phyloP scores from a whole-genome alignment of 2,797 vertebrate genomes.

The Hoplostethus mediterraneus region DNA sequence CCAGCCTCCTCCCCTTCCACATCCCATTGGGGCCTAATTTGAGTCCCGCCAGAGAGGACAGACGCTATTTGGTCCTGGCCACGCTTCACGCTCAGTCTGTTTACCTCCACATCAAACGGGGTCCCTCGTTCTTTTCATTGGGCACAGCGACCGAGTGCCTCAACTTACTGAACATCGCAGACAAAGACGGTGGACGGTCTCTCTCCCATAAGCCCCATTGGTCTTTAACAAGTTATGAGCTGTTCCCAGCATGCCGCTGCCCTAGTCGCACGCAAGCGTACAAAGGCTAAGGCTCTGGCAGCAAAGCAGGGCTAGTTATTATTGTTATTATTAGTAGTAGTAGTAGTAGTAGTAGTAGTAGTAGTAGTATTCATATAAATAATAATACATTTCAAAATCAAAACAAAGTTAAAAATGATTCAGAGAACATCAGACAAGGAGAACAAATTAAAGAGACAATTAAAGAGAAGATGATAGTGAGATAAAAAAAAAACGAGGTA shows the following conservation, averaged over 20 bases:
- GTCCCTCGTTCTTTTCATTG: conserved; percentile 38
- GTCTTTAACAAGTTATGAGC: conserved; percentile 51
- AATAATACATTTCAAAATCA: too few relatives aligned
- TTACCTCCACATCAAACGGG: conserved; percentile 56
- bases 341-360: too few relatives aligned
- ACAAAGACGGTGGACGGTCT: conserved; percentile 31
- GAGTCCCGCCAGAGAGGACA: conserved; percentile 24
- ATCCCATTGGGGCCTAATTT: conserved; percentile 25
- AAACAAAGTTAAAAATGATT: too few relatives aligned
- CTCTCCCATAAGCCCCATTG: conserved; percentile 15
- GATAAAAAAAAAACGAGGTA: too few relatives aligned
- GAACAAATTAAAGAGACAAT: too few relatives aligned
- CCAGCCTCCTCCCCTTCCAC: conserved; percentile 8
- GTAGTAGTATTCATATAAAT: too few relatives aligned
- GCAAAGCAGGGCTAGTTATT: conserved; percentile 63
- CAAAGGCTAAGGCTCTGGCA: conserved; percentile 33
- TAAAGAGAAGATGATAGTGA: too few relatives aligned
- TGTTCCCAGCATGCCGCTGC: conserved; percentile 33
- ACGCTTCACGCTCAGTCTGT: conserved; percentile 62
- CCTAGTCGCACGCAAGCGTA: conserved; percentile 34
- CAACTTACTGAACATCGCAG: conserved; percentile 19
- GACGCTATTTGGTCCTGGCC: conserved; percentile 40
- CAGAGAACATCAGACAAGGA: too few relatives aligned
- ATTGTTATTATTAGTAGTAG: too few relatives aligned
- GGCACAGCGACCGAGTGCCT: conserved; percentile 25